Conservation (phyloP, 2,113 vertebrate species). For the Anser brachyrhynchus region DNA sequence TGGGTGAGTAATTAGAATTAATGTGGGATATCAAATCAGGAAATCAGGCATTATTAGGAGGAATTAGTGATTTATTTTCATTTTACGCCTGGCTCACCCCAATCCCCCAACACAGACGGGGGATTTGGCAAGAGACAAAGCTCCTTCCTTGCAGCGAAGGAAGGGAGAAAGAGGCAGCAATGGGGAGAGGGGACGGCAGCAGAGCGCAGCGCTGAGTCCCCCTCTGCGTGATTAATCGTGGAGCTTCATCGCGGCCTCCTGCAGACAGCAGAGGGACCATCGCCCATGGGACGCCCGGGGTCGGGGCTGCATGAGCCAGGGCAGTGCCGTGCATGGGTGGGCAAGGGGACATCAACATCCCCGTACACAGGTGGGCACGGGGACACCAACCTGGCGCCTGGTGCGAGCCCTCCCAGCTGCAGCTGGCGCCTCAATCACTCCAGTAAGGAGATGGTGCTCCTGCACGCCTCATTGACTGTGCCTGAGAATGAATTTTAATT, state of each 20-base stretch:
- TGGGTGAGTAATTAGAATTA: conserved; percentile 81
- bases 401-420: not conserved
- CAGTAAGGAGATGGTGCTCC: not conserved
- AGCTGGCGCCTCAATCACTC: not conserved
- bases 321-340: not conserved
- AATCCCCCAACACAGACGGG: conserved; percentile 54
- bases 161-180: not conserved
- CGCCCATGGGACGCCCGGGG: accelerated
- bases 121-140: conserved; percentile 63
- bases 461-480: not conserved
- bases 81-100: conserved; percentile 65
- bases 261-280: not conserved
- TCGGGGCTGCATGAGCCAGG: not conserved
- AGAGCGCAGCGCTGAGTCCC: not conserved
- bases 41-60: conserved; percentile 79
- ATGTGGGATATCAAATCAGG: conserved; percentile 80
- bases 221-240: not conserved
- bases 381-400: not conserved
- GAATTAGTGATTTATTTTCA: conserved; percentile 81
- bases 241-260: not conserved
- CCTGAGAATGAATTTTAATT: conserved; percentile 38
- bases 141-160: conserved; percentile 6
- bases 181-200: not conserved
- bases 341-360: not conserved
- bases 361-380: not conserved